Evolutionary conservation across 2,113 vertebrate genomes (phyloP), one percentile per base, ranked within the genome.

Genomic region (Actenoides hombroni): DNA sequence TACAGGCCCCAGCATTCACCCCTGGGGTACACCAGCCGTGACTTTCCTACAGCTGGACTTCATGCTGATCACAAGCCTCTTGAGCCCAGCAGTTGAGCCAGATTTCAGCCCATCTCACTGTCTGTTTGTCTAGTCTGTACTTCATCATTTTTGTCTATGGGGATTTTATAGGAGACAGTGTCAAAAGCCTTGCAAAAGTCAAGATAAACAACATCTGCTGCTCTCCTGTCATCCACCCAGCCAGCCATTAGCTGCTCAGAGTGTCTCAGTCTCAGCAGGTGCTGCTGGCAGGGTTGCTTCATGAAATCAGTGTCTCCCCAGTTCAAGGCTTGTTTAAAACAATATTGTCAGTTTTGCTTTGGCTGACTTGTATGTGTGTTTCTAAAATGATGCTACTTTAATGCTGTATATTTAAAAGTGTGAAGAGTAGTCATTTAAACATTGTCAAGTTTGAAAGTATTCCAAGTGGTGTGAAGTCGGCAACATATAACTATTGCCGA

Each of bases 181-280:
- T 94, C 78, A 90, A 82, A 92, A 90, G 33, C 51, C 37, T 90
- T 82, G 51, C 11, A 78, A 49, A 87, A 78, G 40, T 90, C 78
- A 87, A 61, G 80, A 28, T 78, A 85, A 95, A 82, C 81, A 89
- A 48, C 82, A 90, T 75, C 92, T 87, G 95, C 83, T 86, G 29
- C 68, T 86, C 11, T 89, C 23, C 51, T 81, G 77, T 86, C 73
- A 83, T 21, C 44, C 40, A 51, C 33, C 0, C 5, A 81, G 71
- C 12, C 40, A 29, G 15, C 74, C 46, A n/a, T 80, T 71, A 81
- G 40, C 56, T 56, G 48, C 71, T 59, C 29, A 15, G 67, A 23
- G 35, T 63, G 15, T 63, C 68, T 90, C 60, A 63, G 42, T 86
- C 60, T 24, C 69, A 94, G 83, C 83, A 90, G 77, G 74, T 78